Base-by-base conservation (phyloP, 2,888 invertebrate genomes). In the Mycalesis mineus region DNA sequence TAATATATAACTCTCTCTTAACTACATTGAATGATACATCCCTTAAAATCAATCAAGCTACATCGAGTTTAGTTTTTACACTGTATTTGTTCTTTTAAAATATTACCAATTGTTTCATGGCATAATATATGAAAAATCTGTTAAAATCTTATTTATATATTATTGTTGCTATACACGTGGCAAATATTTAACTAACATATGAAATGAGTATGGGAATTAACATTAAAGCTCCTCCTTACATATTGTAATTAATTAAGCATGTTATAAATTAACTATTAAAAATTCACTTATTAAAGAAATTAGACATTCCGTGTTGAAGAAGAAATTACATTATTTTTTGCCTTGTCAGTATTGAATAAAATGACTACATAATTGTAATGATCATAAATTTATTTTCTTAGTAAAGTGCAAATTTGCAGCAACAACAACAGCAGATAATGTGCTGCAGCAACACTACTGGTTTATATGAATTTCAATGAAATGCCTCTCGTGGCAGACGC, bases 261-360 rank as follows among this genome's bases (percentile, higher is more conserved):
- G n/a, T 29, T 36, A 36, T 5, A n/a, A 36, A 33, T 47, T 14
- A 14, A 47, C 13, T 2, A 17, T 48, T 31, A 6, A 17, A 15
- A 33, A 33, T 33, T 33, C 7, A 33, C 8, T 1, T 33, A 9
- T 33, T 1, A 37, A n/a, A 37, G 49, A 59, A 58, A 39, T 29
- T 52, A 36, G 37, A 56, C 59, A 59, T 59, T 59, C 59, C 59
- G 36, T 56, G 33, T 51, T 58, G 11, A n/a, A 9, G 6, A 22
- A 36, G 22, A 36, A 37, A 15, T 33, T 49, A 14, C 1, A 28
- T 9, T 7, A 7, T 14, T 45, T 42, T 57, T 40, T 52, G 33
- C 48, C 33, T 29, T 33, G 29, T 31, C 50, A 13, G 11, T 45
- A 40, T 55, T 28, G 1, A 42, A 28, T 8, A 8, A 9, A 17